phyloP scores from a whole-genome alignment of 2,113 vertebrate species.

The Notiomystis cincta region DNA sequence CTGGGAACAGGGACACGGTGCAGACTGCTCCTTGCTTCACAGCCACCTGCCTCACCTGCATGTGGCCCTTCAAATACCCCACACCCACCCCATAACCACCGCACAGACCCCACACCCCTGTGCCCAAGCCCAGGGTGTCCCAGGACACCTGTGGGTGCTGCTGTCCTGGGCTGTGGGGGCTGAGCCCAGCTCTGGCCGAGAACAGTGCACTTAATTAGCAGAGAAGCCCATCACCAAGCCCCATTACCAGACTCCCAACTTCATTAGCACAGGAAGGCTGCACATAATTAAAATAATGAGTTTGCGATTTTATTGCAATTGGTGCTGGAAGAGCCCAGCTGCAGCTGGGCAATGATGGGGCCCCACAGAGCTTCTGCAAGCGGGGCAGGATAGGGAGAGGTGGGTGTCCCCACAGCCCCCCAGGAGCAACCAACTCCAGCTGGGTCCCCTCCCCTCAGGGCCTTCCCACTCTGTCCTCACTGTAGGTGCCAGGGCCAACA shows the following conservation, averaged over 20 bases:
- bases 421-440: not conserved
- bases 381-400: not conserved
- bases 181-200: accelerated
- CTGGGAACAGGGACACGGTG: accelerated
- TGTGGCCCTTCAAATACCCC: not conserved
- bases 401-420: not conserved
- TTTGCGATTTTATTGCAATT: conserved; percentile 48
- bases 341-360: conserved; percentile 1
- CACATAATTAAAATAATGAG: conserved; percentile 67
- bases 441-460: not conserved
- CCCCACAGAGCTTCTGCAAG: not conserved
- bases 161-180: not conserved
- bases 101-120: not conserved
- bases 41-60: not conserved
- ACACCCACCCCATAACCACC: not conserved
- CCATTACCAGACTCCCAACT: conserved; percentile 59
- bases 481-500: not conserved
- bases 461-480: not conserved
- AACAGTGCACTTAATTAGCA: conserved; percentile 38
- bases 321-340: not conserved
- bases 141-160: not conserved
- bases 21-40: not conserved
- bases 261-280: conserved; percentile 67
- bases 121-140: not conserved
- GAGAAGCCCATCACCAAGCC: conserved; percentile 47